These are phyloP conservation scores for Drosophila macrospina DNA, from an alignment of 2,888 invertebrate genomes.

Conservation along the genomic window DNA sequence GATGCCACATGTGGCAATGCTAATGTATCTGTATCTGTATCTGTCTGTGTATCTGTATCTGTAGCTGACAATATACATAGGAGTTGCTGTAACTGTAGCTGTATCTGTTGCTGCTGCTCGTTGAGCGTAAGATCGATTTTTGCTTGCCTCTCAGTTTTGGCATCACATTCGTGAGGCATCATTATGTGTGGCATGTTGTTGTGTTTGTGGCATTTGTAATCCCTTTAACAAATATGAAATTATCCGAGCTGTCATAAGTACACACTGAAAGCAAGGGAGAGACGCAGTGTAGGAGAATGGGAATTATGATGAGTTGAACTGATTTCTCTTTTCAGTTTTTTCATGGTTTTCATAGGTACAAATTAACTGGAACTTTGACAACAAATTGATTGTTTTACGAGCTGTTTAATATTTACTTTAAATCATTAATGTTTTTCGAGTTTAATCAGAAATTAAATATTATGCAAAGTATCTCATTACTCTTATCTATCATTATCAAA, in stretches of 20 bases:
- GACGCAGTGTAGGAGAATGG: background rate
- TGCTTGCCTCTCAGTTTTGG: conserved; percentile 64
- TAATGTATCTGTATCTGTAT: conserved; percentile 32
- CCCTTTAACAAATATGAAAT: conserved; percentile 75
- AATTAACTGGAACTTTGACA: conserved; percentile 21
- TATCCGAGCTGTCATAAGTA: conserved; percentile 64
- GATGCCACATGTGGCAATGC: conserved; percentile 72
- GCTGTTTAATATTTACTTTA: background rate
- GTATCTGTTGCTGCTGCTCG: conserved; percentile 35
- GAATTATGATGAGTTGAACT: conserved; percentile 18
- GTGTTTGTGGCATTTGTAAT: conserved; percentile 43
- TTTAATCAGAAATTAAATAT: too few relatives aligned
- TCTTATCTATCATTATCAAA: too few relatives aligned
- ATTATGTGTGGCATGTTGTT: conserved; percentile 41
- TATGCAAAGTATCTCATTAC: too few relatives aligned
- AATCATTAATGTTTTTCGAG: too few relatives aligned
- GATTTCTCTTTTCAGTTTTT: conserved; percentile 15
- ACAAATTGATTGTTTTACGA: background rate
- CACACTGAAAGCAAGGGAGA: background rate
- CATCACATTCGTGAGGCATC: conserved; percentile 32
- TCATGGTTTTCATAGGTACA: conserved; percentile 32
- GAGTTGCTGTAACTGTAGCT: conserved; percentile 53
- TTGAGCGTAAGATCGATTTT: conserved; percentile 73
- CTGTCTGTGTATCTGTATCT: conserved; percentile 47
- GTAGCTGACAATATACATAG: too few relatives aligned